Percentiles rank a stretch among this genome's conserved stretches.
Evolutionary conservation across 2,113 vertebrate genomes (phyloP).

Genomic region (Chaetura pelagica): DNA sequence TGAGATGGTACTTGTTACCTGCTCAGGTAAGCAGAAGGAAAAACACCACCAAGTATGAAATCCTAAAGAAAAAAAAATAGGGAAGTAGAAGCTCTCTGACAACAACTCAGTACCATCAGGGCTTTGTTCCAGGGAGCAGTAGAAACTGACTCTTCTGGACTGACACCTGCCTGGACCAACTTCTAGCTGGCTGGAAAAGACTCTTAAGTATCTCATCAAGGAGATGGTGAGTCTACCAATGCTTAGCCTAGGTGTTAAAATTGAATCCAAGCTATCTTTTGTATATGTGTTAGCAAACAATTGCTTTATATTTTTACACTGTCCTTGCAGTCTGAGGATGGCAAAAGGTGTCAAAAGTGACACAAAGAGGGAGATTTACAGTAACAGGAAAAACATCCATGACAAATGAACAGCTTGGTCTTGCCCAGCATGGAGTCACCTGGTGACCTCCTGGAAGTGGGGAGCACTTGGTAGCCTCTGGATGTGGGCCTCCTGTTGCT

Average conservation of each 20-base stretch:
- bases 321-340: background rate
- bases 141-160: background rate
- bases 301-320: background rate
- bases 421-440: background rate
- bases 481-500: background rate
- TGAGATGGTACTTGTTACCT: background rate
- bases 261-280: background rate
- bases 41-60: background rate
- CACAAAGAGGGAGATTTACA: background rate
- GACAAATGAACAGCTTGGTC: background rate
- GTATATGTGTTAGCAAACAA: background rate
- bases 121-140: background rate
- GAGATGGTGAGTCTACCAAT: background rate
- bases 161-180: background rate
- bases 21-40: background rate
- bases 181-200: background rate
- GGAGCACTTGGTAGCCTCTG: background rate
- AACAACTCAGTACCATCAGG: background rate
- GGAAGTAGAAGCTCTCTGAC: background rate
- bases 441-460: background rate
- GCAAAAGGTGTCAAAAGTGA: background rate
- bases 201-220: background rate
- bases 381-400: background rate
- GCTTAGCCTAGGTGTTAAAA: background rate
- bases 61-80: background rate